Evolutionary conservation across 2,797 vertebrate genomes (phyloP), one percentile per base, ranked within the genome.

Genomic region (Nyctalus aviator): DNA sequence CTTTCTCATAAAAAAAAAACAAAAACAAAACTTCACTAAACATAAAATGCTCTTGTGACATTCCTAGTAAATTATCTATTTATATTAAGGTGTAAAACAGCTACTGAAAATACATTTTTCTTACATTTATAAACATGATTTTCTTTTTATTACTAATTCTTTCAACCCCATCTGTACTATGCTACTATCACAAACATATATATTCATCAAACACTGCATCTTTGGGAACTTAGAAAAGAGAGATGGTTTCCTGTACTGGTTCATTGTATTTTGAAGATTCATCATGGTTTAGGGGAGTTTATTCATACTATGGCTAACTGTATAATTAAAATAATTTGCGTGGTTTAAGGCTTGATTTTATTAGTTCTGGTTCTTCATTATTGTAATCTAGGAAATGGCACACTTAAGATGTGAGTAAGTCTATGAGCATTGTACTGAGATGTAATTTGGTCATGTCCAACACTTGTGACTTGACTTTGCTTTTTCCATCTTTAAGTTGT

Each of bases 21-120:
- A 88, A 94, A 92, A n/a, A n/a, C n/a, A n/a, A 92, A 81, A 91
- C 73, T 11, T 14, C 30, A 87, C 84, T 77, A 87, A 79, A 77
- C 30, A 77, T 87, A 90, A 78, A 73, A 88, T 77, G 13, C 2
- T 71, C 5, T 73, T 69, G 15, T 90, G 50, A 78, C 20, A 92
- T 94, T 62, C 11, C 35, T 83, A 88, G 48, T 64, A 90, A 64
- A 81, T 82, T 84, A 77, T 82, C 76, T 89, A 35, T 69, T 95
- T 92, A 32, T 6, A 71, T 77, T 87, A 91, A 87, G 78, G 71
- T 90, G 3, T 84, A 32, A 81, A 90, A 46, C 23, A 92, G 68
- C 62, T 64, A 77, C 55, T 79, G 27, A 87, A 64, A 25, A 83
- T 53, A 77, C 50, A 71, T 86, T 72, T 72, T 84, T 84, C 27